phyloP scores from a whole-genome alignment of 2,113 vertebrate genomes.

The Orycteropus afer region DNA sequence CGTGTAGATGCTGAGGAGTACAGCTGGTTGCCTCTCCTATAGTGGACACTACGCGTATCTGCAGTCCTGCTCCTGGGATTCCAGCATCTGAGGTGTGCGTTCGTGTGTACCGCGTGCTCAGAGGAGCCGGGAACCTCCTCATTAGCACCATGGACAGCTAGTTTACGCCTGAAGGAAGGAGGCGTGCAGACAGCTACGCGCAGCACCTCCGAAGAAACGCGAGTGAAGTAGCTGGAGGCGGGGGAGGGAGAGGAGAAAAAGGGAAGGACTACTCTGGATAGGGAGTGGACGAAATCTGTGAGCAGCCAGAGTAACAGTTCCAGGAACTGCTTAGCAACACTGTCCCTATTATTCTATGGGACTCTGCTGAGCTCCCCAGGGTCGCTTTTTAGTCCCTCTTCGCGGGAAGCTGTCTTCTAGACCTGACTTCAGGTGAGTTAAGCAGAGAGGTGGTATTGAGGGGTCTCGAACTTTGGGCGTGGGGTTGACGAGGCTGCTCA shows the following conservation, averaged over 20 bases:
- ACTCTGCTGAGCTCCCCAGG: background rate
- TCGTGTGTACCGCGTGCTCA: background rate
- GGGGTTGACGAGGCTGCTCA: background rate
- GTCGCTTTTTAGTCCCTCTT: background rate
- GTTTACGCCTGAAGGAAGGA: background rate
- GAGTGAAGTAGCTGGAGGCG: background rate
- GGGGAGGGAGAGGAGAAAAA: constrained; percentile 41
- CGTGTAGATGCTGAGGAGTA: background rate
- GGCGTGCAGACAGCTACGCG: background rate
- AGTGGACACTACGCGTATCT: fast-evolving
- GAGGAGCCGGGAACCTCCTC: background rate
- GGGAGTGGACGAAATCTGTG: constrained; percentile 47
- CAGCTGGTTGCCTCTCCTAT: background rate
- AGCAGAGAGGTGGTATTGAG: background rate
- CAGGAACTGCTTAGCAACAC: background rate
- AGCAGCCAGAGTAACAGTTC: constrained; percentile 50
- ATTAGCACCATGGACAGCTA: constrained; percentile 61
- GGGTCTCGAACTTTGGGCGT: background rate
- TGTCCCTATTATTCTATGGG: background rate
- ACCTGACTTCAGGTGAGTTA: constrained; percentile 72
- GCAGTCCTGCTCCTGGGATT: background rate
- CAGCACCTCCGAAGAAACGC: background rate
- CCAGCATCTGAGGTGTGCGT: background rate
- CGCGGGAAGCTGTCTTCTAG: constrained; percentile 9
- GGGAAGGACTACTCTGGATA: background rate